Percentiles rank a stretch among this genome's conserved stretches.
Conservation (phyloP, 2,113 vertebrate genomes). For the Entelurus aequoreus region DNA sequence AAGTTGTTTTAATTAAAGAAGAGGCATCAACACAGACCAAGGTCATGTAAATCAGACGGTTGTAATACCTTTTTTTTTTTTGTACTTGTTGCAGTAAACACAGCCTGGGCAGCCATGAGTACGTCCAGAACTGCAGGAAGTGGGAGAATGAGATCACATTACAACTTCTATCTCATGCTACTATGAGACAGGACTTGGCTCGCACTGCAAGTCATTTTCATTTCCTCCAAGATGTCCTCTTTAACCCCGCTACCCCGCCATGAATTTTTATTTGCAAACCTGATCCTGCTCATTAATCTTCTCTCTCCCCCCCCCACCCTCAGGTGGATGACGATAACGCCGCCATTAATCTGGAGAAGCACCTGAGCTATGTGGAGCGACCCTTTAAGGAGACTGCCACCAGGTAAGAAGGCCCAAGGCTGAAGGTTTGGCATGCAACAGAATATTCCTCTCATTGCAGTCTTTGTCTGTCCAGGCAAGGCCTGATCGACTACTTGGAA, state of each 20-base stretch:
- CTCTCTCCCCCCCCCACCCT: background rate
- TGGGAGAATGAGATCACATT: conserved; percentile 95
- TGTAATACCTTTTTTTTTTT: background rate
- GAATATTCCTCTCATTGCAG: background rate
- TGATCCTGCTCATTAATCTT: background rate
- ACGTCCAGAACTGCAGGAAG: conserved; percentile 95
- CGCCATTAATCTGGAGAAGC: conserved; percentile 78
- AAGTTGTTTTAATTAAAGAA: conserved; percentile 53
- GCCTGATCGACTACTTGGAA: conserved; percentile 82
- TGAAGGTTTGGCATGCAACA: background rate
- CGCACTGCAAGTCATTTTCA: conserved; percentile 78
- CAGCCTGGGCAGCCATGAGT: conserved; percentile 94
- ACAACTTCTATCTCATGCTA: conserved; percentile 80
- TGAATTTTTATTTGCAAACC: background rate
- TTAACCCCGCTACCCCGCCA: background rate
- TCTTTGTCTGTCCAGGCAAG: conserved; percentile 71
- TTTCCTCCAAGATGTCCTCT: conserved; percentile 3
- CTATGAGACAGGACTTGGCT: conserved; percentile 82
- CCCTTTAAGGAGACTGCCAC: conserved; percentile 87
- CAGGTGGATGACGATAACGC: conserved; percentile 87
- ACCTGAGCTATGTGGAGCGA: conserved; percentile 82
- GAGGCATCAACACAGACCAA: too few relatives aligned
- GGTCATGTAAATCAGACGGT: too few relatives aligned
- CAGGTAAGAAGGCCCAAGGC: conserved; percentile 70
- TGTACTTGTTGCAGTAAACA: conserved; percentile 78